A percentile compares a stretch with the other conserved stretches of the same genome.
Conservation (phyloP, 2,113 vertebrate genomes). For the Procavia capensis region DNA sequence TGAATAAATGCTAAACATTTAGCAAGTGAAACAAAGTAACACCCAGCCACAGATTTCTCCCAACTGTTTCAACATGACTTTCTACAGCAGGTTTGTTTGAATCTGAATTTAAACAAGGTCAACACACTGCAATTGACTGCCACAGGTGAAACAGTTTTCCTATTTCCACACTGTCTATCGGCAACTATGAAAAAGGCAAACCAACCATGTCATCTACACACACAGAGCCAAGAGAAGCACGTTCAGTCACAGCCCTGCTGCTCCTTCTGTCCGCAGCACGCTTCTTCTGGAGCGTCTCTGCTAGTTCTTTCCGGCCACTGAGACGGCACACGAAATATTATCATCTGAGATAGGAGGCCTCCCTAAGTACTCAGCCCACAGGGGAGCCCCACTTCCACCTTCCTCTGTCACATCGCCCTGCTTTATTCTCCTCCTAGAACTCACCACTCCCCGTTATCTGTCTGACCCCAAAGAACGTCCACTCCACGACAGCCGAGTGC, state of each 20-base stretch:
- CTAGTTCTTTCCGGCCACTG: slow-evolving; percentile 1
- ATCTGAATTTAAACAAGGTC: slow-evolving; percentile 38
- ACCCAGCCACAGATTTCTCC: background rate
- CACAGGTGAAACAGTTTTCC: slow-evolving; percentile 13
- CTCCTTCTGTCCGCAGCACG: background rate
- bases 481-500: background rate
- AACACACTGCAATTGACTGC: background rate
- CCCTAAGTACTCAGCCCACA: background rate
- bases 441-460: background rate
- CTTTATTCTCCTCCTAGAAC: slow-evolving; percentile 16
- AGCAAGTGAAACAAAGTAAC: background rate
- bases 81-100: background rate
- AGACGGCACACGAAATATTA: background rate
- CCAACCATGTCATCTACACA: background rate
- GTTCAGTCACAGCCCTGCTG: background rate
- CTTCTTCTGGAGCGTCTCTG: background rate
- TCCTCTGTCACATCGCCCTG: background rate
- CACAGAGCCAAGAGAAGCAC: background rate
- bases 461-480: background rate
- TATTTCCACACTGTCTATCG: background rate
- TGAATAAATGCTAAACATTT: slow-evolving; percentile 21
- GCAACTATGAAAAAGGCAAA: slow-evolving; percentile 5
- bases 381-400: background rate
- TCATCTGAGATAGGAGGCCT: slow-evolving; percentile 17
- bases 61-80: slow-evolving; percentile 37